phyloP scores from a whole-genome alignment of 2,888 invertebrate genomes.

The Morpho achilles region DNA sequence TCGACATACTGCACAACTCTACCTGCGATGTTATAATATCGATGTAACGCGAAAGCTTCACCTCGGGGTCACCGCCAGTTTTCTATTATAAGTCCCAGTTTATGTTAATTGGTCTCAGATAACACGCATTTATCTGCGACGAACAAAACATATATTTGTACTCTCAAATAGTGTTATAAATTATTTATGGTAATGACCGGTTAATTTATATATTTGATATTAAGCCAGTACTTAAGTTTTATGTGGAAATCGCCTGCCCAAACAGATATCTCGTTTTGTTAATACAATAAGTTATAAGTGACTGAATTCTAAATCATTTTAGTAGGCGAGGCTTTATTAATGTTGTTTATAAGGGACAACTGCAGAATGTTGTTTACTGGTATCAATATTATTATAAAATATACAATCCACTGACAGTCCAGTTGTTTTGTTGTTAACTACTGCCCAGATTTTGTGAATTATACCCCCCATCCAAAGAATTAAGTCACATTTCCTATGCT shows the following conservation, averaged over 20 bases:
- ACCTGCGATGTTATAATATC: slow-evolving; percentile 33
- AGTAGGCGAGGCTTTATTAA: not conserved
- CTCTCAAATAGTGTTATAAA: slow-evolving; percentile 16
- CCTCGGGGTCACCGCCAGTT: slow-evolving; percentile 43
- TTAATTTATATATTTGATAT: slow-evolving; percentile 13
- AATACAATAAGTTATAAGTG: not conserved
- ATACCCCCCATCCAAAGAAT: too few species aligned
- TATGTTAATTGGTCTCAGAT: slow-evolving; percentile 26
- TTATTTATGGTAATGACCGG: slow-evolving; percentile 13
- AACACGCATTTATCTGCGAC: slow-evolving; percentile 13
- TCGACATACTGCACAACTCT: not conserved
- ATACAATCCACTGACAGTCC: too few species aligned
- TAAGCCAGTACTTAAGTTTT: slow-evolving; percentile 2
- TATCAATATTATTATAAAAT: too few species aligned
- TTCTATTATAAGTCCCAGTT: slow-evolving; percentile 31
- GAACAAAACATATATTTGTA: slow-evolving; percentile 26
- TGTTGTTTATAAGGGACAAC: not conserved
- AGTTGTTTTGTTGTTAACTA: too few species aligned
- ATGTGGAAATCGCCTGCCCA: slow-evolving; percentile 4
- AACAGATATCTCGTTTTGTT: not conserved
- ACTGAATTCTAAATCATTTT: slow-evolving; percentile 1
- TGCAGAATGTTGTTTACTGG: not conserved
- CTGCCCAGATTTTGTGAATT: too few species aligned
- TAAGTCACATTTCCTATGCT: too few species aligned
- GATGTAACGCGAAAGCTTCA: slow-evolving; percentile 42